Evolutionary conservation across 2,113 vertebrate species (phyloP).

Genomic region (Eurypyga helias): DNA sequence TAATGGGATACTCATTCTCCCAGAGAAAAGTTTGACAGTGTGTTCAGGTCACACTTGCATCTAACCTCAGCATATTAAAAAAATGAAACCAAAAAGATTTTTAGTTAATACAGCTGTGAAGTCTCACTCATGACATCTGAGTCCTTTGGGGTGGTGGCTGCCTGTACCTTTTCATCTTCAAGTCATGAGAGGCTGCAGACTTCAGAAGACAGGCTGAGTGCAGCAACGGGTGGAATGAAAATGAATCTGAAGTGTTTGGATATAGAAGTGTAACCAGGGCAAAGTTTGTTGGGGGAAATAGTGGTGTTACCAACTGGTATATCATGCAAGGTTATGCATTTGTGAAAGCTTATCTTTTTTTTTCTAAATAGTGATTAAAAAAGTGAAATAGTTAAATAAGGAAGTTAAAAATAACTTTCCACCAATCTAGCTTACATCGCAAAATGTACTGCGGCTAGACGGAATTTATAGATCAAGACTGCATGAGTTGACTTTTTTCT

Average conservation of each 20-base stretch:
- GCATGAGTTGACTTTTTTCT: not conserved
- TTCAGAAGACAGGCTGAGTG: not conserved
- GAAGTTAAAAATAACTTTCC: not conserved
- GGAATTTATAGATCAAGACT: not conserved
- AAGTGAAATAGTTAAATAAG: not conserved
- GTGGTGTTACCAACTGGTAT: not conserved
- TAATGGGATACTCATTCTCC: not conserved
- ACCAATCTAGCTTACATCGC: not conserved
- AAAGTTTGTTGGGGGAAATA: not conserved
- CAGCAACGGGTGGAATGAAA: not conserved
- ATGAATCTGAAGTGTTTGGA: not conserved
- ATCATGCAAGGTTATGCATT: not conserved
- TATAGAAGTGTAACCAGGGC: not conserved
- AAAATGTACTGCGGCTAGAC: not conserved
- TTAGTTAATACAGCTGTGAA: not conserved
- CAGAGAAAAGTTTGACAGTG: not conserved
- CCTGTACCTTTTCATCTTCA: not conserved
- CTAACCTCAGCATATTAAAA: not conserved
- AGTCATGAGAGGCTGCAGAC: not conserved
- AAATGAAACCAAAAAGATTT: not conserved
- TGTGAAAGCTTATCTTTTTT: not conserved
- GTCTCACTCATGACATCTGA: accelerated
- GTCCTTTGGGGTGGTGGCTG: accelerated
- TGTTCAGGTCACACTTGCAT: not conserved
- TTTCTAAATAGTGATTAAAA: not conserved